phyloP scores from a whole-genome alignment of 2,888 invertebrate species.

The Empis stercorea region DNA sequence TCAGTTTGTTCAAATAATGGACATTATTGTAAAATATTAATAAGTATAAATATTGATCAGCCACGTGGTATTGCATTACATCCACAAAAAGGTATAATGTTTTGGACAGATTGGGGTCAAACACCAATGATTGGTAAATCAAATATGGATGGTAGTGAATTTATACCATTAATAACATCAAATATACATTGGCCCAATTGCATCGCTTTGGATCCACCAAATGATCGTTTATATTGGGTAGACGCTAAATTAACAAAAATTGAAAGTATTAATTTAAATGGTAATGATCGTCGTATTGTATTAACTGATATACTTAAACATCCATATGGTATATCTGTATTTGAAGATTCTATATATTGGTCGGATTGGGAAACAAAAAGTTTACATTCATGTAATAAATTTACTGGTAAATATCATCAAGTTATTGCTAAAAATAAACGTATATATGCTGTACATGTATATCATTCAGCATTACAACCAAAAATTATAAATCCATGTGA shows the following conservation, averaged over 20 bases:
- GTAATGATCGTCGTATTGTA: constrained; percentile 48
- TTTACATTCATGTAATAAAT: constrained; percentile 65
- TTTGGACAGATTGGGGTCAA: constrained; percentile 82
- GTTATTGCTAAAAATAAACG: constrained; percentile 41
- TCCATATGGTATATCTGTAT: constrained; percentile 74
- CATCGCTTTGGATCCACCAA: constrained; percentile 67
- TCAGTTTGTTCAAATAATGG: constrained; percentile 62
- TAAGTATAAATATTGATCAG: constrained; percentile 46
- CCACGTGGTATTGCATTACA: constrained; percentile 58
- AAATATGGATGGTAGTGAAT: constrained; percentile 70
- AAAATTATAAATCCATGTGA: constrained; percentile 48
- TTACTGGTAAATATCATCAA: constrained; percentile 50
- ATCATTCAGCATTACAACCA: constrained; percentile 53
- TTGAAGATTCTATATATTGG: constrained; percentile 82
- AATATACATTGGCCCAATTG: constrained; percentile 73
- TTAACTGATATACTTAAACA: constrained; percentile 53
- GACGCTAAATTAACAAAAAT: constrained; percentile 60
- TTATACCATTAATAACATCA: constrained; percentile 45
- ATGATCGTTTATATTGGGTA: constrained; percentile 74
- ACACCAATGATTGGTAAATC: constrained; percentile 61
- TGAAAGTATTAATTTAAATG: constrained; percentile 51
- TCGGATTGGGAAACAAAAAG: constrained; percentile 72
- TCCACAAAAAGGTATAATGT: constrained; percentile 64
- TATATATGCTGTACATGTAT: constrained; percentile 50
- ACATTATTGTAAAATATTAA: constrained; percentile 48